phyloP scores from a whole-genome alignment of 2,888 invertebrate genomes.

The Trichopria drosophilae region DNA sequence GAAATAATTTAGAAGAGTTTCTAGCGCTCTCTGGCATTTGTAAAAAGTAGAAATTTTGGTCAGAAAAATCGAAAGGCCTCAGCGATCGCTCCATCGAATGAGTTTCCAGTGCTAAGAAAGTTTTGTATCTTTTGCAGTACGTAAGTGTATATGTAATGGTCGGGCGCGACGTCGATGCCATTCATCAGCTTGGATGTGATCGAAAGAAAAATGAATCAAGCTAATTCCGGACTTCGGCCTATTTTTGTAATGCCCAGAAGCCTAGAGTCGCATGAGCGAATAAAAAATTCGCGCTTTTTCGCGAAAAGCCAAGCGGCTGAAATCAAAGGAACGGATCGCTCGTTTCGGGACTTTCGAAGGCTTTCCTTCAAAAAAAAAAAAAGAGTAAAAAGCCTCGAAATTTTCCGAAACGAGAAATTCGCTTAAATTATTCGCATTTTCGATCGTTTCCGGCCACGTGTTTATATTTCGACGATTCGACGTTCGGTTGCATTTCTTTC shows the following conservation, averaged over 20 bases:
- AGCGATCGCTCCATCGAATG: conserved; percentile 18
- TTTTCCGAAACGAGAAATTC: conserved; percentile 28
- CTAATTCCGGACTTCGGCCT: too few species aligned
- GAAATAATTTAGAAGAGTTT: too few species aligned
- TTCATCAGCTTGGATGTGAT: conserved; percentile 37
- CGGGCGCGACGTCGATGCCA: conserved; percentile 33
- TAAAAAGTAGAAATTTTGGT: too few species aligned
- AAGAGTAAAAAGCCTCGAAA: conserved; percentile 16
- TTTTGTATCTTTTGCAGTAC: conserved; percentile 40
- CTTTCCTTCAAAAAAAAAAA: conserved; percentile 2
- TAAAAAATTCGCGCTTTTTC: conserved; percentile 4
- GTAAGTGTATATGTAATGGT: conserved; percentile 29
- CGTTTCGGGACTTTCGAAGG: conserved; percentile 11
- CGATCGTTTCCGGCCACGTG: conserved; percentile 42
- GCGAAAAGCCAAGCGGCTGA: not conserved
- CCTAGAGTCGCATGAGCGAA: too few species aligned
- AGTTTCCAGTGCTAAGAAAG: conserved; percentile 32
- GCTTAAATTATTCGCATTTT: conserved; percentile 37
- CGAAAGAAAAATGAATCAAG: conserved; percentile 3
- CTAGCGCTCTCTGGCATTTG: too few species aligned
- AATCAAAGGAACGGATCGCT: conserved; percentile 19
- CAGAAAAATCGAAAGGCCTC: conserved; percentile 5
- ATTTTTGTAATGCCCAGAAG: too few species aligned
- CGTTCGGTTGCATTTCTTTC: too few species aligned
- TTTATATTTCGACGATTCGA: conserved; percentile 25